Percentiles rank a stretch among this genome's conserved stretches.
phyloP scores from a whole-genome alignment of 1,140 invertebrate species.

The Leptopilina clavipes region DNA sequence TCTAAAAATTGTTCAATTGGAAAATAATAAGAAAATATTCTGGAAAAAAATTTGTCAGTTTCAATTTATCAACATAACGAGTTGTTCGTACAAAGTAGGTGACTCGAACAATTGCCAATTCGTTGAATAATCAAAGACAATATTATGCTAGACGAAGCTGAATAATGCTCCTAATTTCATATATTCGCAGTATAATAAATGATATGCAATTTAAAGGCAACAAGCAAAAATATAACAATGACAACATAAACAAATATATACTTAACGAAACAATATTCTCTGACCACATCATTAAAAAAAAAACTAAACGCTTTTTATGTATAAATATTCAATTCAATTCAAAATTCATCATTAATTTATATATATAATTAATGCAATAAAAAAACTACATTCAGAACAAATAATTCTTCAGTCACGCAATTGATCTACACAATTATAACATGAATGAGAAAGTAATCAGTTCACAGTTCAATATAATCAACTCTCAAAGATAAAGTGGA shows the following conservation, averaged over 20 bases:
- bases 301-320: too few relatives aligned
- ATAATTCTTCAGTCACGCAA: background rate
- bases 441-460: background rate
- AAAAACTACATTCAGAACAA: background rate
- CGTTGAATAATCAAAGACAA: constrained; percentile 8
- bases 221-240: background rate
- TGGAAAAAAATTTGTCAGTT: background rate
- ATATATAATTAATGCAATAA: too few relatives aligned
- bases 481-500: background rate
- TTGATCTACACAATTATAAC: background rate
- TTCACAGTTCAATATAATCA: background rate
- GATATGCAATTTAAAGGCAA: background rate
- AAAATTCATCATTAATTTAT: too few relatives aligned
- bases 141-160: background rate
- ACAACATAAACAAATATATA: background rate
- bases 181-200: background rate
- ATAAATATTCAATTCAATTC: too few relatives aligned
- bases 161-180: background rate
- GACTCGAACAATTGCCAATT: background rate
- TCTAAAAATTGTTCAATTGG: too few relatives aligned
- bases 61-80: background rate
- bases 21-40: background rate
- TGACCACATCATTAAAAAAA: too few relatives aligned
- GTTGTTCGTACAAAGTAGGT: background rate
- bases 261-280: too few relatives aligned